Conservation (phyloP, 1,140 invertebrate species). For the Apis laboriosa region DNA sequence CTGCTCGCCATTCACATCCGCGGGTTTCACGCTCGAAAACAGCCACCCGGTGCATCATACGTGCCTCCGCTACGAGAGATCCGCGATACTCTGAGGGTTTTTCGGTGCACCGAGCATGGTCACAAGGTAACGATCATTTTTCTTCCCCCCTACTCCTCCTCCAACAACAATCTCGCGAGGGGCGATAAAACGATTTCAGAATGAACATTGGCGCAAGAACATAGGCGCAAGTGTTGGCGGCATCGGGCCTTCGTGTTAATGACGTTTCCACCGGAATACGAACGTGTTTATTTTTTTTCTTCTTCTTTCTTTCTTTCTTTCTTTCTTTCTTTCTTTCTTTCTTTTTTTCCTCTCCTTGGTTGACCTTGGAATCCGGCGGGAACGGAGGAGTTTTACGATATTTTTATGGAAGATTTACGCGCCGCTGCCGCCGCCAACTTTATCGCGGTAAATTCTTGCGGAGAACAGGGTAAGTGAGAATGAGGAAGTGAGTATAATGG, state of each 20-base stretch:
- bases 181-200: conserved; percentile 16
- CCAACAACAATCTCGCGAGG: background rate
- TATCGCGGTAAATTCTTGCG: conserved; percentile 57
- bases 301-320: too few relatives aligned
- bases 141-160: background rate
- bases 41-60: conserved; percentile 37
- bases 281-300: conserved; percentile 6
- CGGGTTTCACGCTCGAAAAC: background rate
- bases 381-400: conserved; percentile 45
- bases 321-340: too few relatives aligned
- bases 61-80: background rate
- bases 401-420: conserved; percentile 49
- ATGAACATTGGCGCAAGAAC: background rate
- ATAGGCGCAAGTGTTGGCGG: too few relatives aligned
- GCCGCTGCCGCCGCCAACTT: conserved; percentile 47
- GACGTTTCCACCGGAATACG: conserved; percentile 11
- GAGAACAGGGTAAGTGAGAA: conserved; percentile 55
- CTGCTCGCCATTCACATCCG: conserved; percentile 6
- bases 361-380: conserved; percentile 38
- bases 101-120: conserved; percentile 31
- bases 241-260: conserved; percentile 16
- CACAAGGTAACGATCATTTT: conserved; percentile 37
- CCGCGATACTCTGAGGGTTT: conserved; percentile 29
- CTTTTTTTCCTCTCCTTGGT: too few relatives aligned
- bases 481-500: conserved; percentile 61